Evolutionary conservation across 2,113 vertebrate species (phyloP).

Genomic region (Carassius gibelio): DNA sequence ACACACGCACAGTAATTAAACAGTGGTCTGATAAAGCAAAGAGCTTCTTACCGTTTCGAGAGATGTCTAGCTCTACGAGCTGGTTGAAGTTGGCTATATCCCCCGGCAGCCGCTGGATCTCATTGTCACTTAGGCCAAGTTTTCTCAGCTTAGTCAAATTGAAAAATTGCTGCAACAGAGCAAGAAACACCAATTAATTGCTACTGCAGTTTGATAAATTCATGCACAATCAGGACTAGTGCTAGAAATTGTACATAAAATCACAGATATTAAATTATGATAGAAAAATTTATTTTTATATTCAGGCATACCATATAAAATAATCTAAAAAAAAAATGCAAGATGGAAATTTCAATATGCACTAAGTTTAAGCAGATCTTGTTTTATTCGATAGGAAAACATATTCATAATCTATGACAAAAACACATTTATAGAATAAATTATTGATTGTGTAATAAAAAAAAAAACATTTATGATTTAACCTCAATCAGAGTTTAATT

Average conservation of each 20-base stretch:
- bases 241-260: not conserved
- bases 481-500: not conserved
- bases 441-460: too few species aligned
- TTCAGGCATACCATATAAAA: too few species aligned
- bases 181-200: constrained; percentile 45
- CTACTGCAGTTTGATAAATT: too few species aligned
- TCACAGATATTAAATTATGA: too few species aligned
- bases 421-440: too few species aligned
- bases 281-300: too few species aligned
- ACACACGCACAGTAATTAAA: not conserved
- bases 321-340: too few species aligned
- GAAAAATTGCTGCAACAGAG: constrained; percentile 90
- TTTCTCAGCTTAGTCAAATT: constrained; percentile 94
- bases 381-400: too few species aligned
- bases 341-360: too few species aligned
- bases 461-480: too few species aligned
- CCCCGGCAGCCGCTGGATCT: constrained; percentile 93
- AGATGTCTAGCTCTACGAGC: constrained; percentile 94
- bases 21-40: not conserved
- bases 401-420: too few species aligned
- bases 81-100: constrained; percentile 98
- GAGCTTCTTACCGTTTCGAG: constrained; percentile 87
- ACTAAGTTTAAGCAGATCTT: too few species aligned
- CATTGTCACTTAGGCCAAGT: constrained; percentile 96
- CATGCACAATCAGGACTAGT: not conserved